Base-by-base conservation (phyloP, 2,797 vertebrate genomes). In the Siniperca obscura region DNA sequence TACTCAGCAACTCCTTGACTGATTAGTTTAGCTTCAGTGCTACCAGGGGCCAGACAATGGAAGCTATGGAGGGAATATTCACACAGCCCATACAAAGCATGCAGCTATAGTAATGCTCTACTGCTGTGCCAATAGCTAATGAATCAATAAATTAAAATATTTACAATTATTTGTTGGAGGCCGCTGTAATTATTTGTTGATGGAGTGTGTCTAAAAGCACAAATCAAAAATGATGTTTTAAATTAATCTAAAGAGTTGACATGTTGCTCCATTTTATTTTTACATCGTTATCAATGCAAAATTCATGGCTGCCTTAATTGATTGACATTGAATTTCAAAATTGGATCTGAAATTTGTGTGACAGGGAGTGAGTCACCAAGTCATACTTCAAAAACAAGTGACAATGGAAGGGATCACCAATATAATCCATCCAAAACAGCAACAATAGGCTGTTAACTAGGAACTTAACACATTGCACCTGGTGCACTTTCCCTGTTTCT, bases 1-100 rank as follows among this genome's bases (percentile, higher is more conserved):
- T 80, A 92, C 89, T 93, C 91, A 92, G 92, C 93, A 94, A 86
- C 88, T 92, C 89, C 81, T 84, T 88, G 89, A 91, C 88, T 92
- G 92, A 93, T 94, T 91, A 90, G 90, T 90, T 93, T 89, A 92
- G 87, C 82, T 84, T 77, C 84, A 91, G 88, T 82, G 86, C 80
- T 69, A 84, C 82, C 83, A 87, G 68, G 60, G 75, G 62, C 70
- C 87, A 76, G 59, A 94, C 92, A 91, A 93, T 84, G 67, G 90
- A 68, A 78, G 84, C 89, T 76, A 92, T 62, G 87, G 68, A 81
- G 87, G 74, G 89, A 90, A 90, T 71, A 89, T 90, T 89, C 89
- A 67, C 89, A 79, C 78, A 76, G 80, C 85, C 67, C 60, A 86
- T 78, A 93, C 90, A 86, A 86, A 81, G 88, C 79, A 80, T 11